A percentile compares a stretch with the other conserved stretches of the same genome.
Conservation (phyloP, 2,888 invertebrate genomes). For the Gymnosoma rotundatum region DNA sequence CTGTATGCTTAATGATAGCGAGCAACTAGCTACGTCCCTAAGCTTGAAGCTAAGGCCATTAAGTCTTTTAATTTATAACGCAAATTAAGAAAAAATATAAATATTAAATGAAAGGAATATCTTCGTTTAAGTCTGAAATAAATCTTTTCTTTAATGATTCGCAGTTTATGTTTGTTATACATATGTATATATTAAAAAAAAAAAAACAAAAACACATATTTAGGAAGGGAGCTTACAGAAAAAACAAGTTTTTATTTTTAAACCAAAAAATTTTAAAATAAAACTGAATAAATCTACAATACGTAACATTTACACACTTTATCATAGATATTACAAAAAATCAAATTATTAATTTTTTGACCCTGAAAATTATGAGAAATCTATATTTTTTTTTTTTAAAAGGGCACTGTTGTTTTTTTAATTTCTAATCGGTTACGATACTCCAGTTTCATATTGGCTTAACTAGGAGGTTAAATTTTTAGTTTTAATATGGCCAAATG, state of each 20-base stretch:
- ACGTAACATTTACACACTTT: conserved; percentile 54
- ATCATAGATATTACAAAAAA: conserved; percentile 41
- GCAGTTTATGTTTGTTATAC: too few relatives aligned
- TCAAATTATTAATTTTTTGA: conserved; percentile 37
- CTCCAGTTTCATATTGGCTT: not conserved
- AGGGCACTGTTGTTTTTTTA: conserved; percentile 27
- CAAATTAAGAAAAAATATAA: too few relatives aligned
- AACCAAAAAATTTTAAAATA: conserved; percentile 8
- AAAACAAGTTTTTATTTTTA: conserved; percentile 55
- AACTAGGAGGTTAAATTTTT: not conserved
- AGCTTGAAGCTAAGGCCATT: too few relatives aligned
- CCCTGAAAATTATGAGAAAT: conserved; percentile 68
- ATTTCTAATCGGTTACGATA: not conserved
- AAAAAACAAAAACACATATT: too few relatives aligned
- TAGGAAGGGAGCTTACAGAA: conserved; percentile 1
- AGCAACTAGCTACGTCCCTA: too few relatives aligned
- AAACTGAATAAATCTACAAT: conserved; percentile 61
- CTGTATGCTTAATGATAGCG: too few relatives aligned
- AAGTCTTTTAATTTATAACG: too few relatives aligned
- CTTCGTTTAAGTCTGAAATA: too few relatives aligned
- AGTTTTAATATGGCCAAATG: not conserved
- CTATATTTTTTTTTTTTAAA: conserved; percentile 21
- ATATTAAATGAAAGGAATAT: too few relatives aligned
- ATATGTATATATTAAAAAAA: not conserved
- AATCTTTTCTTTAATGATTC: too few relatives aligned